phyloP scores from a whole-genome alignment of 2,797 vertebrate species.

The Tokudaia muenninki region DNA sequence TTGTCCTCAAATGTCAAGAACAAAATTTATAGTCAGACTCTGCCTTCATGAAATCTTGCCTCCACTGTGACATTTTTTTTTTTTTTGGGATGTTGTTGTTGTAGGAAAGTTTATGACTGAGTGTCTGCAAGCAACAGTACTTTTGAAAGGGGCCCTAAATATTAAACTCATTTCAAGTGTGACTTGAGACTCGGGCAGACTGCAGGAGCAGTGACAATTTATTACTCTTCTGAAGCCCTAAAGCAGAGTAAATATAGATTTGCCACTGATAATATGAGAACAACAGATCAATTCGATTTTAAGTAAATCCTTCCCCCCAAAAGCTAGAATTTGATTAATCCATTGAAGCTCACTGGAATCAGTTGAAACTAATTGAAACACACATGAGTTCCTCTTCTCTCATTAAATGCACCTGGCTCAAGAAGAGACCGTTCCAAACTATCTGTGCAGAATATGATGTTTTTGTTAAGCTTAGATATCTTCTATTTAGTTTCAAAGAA shows the following conservation, averaged over 20 bases:
- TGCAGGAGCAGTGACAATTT: slow-evolving; percentile 75
- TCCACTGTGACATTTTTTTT: slow-evolving; percentile 30
- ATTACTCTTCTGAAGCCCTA: slow-evolving; percentile 79
- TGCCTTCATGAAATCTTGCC: slow-evolving; percentile 70
- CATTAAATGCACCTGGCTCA: slow-evolving; percentile 60
- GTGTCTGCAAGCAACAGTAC: slow-evolving; percentile 75
- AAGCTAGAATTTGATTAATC: slow-evolving; percentile 81
- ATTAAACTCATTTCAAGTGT: slow-evolving; percentile 85
- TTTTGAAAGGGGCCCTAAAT: slow-evolving; percentile 83
- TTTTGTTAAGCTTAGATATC: slow-evolving; percentile 48
- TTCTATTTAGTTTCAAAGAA: slow-evolving; percentile 47
- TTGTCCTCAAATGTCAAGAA: slow-evolving; percentile 54
- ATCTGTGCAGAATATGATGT: not conserved
- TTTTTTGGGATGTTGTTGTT: slow-evolving; percentile 71
- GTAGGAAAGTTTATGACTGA: slow-evolving; percentile 79
- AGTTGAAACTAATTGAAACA: slow-evolving; percentile 79
- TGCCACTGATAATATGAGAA: slow-evolving; percentile 80
- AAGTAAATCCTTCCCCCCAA: slow-evolving; percentile 83
- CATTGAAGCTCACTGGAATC: slow-evolving; percentile 75
- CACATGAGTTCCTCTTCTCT: slow-evolving; percentile 75
- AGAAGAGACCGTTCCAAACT: slow-evolving; percentile 22
- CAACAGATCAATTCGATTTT: slow-evolving; percentile 87
- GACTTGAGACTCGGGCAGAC: slow-evolving; percentile 77
- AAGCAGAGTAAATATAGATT: slow-evolving; percentile 82
- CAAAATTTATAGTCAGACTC: slow-evolving; percentile 60